Base-by-base conservation (phyloP, 1,140 invertebrate species). In the Temnothorax nylanderi region DNA sequence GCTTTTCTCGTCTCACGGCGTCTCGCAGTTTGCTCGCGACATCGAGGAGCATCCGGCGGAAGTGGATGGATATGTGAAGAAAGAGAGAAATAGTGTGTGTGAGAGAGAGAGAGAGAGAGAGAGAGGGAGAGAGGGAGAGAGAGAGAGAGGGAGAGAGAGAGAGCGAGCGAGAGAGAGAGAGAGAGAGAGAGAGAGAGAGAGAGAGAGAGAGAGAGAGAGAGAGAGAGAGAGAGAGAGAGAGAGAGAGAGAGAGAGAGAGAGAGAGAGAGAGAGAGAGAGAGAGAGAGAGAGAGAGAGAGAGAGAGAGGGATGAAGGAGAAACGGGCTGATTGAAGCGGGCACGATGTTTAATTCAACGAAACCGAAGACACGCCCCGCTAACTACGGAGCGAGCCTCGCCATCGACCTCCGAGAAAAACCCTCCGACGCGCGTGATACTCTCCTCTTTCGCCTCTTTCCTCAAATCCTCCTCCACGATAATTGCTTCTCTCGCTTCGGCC, bases 291-390 rank as follows among this genome's bases (percentile, higher is more conserved):
- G 26, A 26, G 26, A 26, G 26, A 26, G 1, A 26, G 26, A 26
- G 26, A 26, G 26, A 26, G 26, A 56, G 56, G 54, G 82, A 69
- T 49, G 78, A 58, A 26, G 41, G 67, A 88, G 84, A 84, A 85
- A 85, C 67, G 86, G 80, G 88, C 90, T 93, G 92, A 94, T 94
- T 93, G 92, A 94, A 93, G 92, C 90, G 74, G 89, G 91, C 90
- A 90, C 87, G 91, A 94, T 94, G 93, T 94, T 94, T 94, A 94
- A 94, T 93, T 94, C 93, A 94, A 93, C 93, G 93, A 93, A 93
- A 94, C 90, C 89, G 88, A 92, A 92, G 90, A 92, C 89, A 91
- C 92, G 78, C 89, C 81, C 90, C 90, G 90, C 89, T 91, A 91
- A 91, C 89, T 91, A 89, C 89, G 87, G 56, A 87, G 72, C 89